Evolutionary conservation across 2,888 invertebrate species (phyloP), one percentile per base, ranked within the genome.

Genomic region (Nymphalis polychloros): DNA sequence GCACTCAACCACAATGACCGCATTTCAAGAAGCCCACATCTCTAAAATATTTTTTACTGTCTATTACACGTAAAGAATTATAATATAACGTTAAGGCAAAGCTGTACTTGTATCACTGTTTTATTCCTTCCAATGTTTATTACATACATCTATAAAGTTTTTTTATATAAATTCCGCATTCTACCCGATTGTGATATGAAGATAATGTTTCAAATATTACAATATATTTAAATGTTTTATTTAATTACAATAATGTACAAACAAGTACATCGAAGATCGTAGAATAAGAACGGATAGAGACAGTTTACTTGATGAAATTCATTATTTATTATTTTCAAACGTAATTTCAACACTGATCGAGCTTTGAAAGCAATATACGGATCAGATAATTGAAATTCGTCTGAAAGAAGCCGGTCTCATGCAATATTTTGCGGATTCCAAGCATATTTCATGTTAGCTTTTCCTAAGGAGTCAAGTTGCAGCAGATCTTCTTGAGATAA

Each of bases 401-500:
- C 13, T 41, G 41, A 47, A 60, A 27, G 47, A 47, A 61, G 46
- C n/a, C 10, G 59, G 35, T 75, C 78, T 55, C 53, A 80, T 57
- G 77, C 76, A 64, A 88, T 80, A 13, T 23, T 23, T 63, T 69
- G 78, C 2, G 85, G 84, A 75, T 87, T 84, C 87, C 87, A 88
- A 2, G 85, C 84, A 68, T 86, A 88, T 73, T 88, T 88, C 0
- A 73, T 70, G 31, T 81, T 81, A 1, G 74, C 59, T 46, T 78
- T 74, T 7, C 68, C 68, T 19, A 88, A 74, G 7, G 71, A 73
- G 67, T 80, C 75, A 2, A 90, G 73, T 0, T 70, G 71, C 8
- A 76, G 72, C 90, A 96, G 93, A 71, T 94, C 93, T n/a, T 89
- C 85, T 16, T 90, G 81, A 1, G 92, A 81, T 57, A 96, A 91